phyloP scores from a whole-genome alignment of 2,113 vertebrate species.

The Sterrhoptilus dennistouni region DNA sequence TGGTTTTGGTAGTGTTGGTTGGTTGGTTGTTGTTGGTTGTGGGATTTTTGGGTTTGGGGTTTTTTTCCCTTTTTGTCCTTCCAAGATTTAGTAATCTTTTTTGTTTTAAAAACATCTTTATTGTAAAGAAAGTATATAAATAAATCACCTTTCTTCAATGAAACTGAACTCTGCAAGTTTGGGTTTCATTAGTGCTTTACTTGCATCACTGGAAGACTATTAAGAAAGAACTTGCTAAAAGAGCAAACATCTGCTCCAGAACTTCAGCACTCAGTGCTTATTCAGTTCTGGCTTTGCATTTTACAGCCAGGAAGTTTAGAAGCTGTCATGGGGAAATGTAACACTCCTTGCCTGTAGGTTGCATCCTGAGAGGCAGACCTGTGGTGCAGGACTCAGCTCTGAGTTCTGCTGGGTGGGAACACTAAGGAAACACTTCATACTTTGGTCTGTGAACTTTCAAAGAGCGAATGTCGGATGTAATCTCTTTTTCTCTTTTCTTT shows the following conservation, averaged over 20 bases:
- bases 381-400: neutral
- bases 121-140: neutral
- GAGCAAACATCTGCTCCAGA: conserved; percentile 12
- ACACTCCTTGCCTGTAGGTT: neutral
- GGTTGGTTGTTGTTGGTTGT: neutral
- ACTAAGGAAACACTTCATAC: neutral
- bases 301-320: neutral
- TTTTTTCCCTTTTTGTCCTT: neutral
- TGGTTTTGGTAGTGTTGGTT: neutral
- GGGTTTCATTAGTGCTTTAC: neutral
- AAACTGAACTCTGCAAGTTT: neutral
- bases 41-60: neutral
- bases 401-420: neutral
- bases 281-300: neutral
- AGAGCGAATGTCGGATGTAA: neutral
- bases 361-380: neutral
- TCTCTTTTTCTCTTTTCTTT: neutral
- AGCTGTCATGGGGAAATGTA: neutral
- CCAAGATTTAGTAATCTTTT: neutral
- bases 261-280: neutral
- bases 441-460: neutral
- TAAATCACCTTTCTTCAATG: neutral
- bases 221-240: neutral
- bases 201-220: neutral
- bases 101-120: neutral